Evolutionary conservation across 2,888 invertebrate species (phyloP), one percentile per base, ranked within the genome.

Genomic region (Conops quadrifasciatus): DNA sequence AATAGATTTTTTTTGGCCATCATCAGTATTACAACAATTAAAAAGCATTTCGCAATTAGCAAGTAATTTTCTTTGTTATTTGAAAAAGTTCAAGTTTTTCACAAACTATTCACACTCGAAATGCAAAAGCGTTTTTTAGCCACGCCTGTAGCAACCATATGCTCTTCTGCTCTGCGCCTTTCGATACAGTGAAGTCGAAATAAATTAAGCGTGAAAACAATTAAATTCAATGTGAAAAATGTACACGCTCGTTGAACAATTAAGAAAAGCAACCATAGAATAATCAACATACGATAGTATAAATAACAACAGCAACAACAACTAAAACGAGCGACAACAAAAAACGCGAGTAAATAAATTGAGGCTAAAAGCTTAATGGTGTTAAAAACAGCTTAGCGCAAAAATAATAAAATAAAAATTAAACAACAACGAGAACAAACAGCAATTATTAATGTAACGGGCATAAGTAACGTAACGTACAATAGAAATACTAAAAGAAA

Each of bases 331-430:
- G 16, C 21, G 11, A 56, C 21, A 5, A 58, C 5, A 16, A 15
- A 24, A 15, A 21, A 28, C 21, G 15, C 15, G 7, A 15, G 11
- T 28, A 16, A 36, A 13, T 65, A 36, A 69, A 62, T 69, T 53
- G 36, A 60, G 62, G 49, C 51, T 69, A 69, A 69, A 69, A 69
- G 68, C 68, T 51, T 47, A 69, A 62, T 62, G 30, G 30, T 69
- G 68, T 69, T 62, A 28, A 62, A 62, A 62, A 43, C 15, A 36
- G 30, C 24, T 36, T 9, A 7, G 36, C 36, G 9, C 9, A 36
- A 36, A 36, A 36, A 36, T 9, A 36, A 9, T 9, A 36, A 7
- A 36, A 36, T 36, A 36, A 36, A 4, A 53, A 19, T 4, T n/a
- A 11, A 19, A 11, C 16, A 2, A 49, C 5, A 49, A 13, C 15